Base-by-base conservation (phyloP, 2,113 vertebrate genomes). In the Empidonax alnorum region DNA sequence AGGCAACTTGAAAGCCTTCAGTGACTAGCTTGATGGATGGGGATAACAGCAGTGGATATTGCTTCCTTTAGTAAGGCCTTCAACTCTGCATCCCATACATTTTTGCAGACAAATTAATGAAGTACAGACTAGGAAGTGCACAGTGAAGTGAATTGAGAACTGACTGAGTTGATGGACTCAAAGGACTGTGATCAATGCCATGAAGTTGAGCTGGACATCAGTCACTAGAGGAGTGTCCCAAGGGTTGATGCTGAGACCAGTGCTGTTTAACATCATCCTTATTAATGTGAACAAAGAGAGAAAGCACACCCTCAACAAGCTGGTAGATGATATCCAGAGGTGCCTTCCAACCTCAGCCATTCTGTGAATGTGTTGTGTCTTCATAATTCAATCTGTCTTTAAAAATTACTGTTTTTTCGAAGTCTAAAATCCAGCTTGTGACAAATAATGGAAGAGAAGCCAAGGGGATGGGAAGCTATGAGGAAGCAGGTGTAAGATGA, bases 11-110 rank as follows among this genome's bases (percentile, higher is more conserved):
- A 59, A 81, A 46, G 30, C 33, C 28, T 67, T 77, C 50, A 37
- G 0, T 49, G 67, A 6, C 3, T 22, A 5, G 15, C 11, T 41
- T 0, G 0, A 8, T 67, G 50, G 33, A 33, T 68, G 52, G 18
- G 18, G 27, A 33, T 23, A 39, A 31, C 17, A 77, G 33, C 5
- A 6, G 10, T 41, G 23, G 28, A 7, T 81, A 18, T 55, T 87
- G 42, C 44, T 77, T 69, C 4, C 76, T 58, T 69, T 2, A 50
- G 17, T 58, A 19, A 87, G n/a, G 12, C 18, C 78, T 84, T 78
- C 25, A n/a, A 3, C 14, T 6, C 63, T 56, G 41, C 42, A 47
- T 52, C 21, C 58, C 1, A 0, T 71, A 52, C 10, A 41, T 35
- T 62, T 24, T 37, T 62, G 15, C 23, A n/a, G 41, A 19, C 20